Evolutionary conservation across 2,113 vertebrate species (phyloP).

Genomic region (Brachionichthys hirsutus): DNA sequence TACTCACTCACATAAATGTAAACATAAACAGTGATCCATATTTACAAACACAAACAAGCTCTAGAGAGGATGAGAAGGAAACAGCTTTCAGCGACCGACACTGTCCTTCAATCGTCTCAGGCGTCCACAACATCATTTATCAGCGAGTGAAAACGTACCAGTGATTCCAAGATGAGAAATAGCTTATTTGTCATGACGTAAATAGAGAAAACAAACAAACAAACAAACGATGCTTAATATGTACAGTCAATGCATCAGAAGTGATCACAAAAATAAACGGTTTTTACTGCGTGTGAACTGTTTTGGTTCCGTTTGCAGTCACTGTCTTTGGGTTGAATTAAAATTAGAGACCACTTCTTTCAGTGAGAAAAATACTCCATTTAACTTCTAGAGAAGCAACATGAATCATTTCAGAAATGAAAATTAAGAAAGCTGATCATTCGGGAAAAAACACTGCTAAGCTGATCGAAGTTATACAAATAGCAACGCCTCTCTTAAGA

Average conservation of each 20-base stretch:
- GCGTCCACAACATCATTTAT: constrained; percentile 35
- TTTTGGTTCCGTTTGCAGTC: constrained; percentile 48
- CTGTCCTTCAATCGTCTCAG: constrained; percentile 5
- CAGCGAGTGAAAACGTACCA: constrained; percentile 49
- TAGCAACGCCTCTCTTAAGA: constrained; percentile 62
- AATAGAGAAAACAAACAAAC: constrained; percentile 18
- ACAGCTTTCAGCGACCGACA: constrained; percentile 10
- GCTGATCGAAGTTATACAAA: constrained; percentile 46
- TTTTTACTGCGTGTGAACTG: constrained; percentile 15
- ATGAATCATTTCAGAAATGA: constrained; percentile 33
- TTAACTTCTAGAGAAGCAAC: constrained; percentile 45
- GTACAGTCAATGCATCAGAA: constrained; percentile 28
- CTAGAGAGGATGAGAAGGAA: constrained; percentile 17
- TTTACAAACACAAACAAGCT: constrained; percentile 47
- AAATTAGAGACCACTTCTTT: constrained; percentile 32
- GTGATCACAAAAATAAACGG: constrained; percentile 26
- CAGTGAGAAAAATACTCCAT: constrained; percentile 40
- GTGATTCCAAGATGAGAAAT: constrained; percentile 55
- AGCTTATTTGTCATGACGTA: constrained; percentile 67
- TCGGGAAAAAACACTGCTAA: constrained; percentile 40
- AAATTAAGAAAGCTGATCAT: constrained; percentile 24
- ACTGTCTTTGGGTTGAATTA: constrained; percentile 56
- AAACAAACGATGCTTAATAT: constrained; percentile 19
- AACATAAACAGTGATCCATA: constrained; percentile 55
- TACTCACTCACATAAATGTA: constrained; percentile 66